Base-by-base conservation (phyloP, 2,113 vertebrate genomes). In the Urocynchramus pylzowi region DNA sequence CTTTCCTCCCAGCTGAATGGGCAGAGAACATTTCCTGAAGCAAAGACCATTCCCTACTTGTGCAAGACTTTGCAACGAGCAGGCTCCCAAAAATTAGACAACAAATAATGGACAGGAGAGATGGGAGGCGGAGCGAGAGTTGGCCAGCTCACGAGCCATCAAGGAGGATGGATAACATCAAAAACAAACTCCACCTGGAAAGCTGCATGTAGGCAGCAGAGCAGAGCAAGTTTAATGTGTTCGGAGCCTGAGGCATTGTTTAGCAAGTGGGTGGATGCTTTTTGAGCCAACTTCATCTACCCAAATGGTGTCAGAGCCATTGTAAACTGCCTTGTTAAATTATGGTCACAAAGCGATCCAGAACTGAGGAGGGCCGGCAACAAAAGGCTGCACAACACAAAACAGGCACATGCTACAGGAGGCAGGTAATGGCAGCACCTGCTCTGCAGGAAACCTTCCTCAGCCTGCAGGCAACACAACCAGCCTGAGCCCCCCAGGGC, bases 181-280 rank as follows among this genome's bases (percentile, higher is more conserved):
- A 77, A 95, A 93, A 13, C 78, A 70, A 93, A 78, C 83, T 92
- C 95, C 96, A 96, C 96, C 94, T 94, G 97, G 95, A 94, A 91
- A 85, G 90, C 75, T 87, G 74, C 78, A 79, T 73, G 84, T 78
- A 89, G 75, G 73, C 84, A 95, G 82, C 73, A 90, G 67, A 95
- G 82, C 47, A 90, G 63, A 94, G 86, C 90, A 95, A 78, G 85
- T 89, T 95, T 63, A 91, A 94, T 39, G 76, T 0, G 7, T 84
- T 96, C 42, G 3, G 74, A 75, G 93, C 94, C 74, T 14, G 53
- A 90, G 93, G 95, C 95, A 64, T 39, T 82, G 64, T 95, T 95
- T 75, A 95, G 75, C 76, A 91, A 93, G 96, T 94, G 93, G 95
- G 96, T 79, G 95, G 96, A 87, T 89, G 94, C 74, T 56, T 96